Evolutionary conservation across 2,797 vertebrate genomes (phyloP).

Genomic region (Bovichtus variegatus): DNA sequence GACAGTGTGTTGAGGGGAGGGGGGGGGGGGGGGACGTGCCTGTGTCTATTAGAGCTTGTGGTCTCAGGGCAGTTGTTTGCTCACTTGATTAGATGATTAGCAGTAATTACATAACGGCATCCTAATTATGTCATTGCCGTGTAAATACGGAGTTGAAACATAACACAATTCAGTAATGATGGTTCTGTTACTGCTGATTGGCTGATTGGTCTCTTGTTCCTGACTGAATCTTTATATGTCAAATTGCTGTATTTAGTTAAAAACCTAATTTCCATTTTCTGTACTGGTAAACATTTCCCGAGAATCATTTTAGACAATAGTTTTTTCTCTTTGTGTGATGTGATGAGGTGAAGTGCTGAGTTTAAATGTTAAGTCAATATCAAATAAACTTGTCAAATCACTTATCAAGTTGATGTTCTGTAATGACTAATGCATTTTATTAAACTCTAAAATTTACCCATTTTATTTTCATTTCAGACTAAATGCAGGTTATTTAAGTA

Average conservation of each 20-base stretch:
- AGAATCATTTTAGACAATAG: background rate
- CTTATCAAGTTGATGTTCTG: background rate
- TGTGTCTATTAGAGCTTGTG: constrained; percentile 42
- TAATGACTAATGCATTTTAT: constrained; percentile 30
- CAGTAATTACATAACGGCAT: constrained; percentile 61
- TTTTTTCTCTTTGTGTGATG: background rate
- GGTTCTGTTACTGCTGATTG: constrained; percentile 9
- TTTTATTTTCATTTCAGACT: constrained; percentile 33
- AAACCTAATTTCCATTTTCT: background rate
- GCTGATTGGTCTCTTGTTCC: constrained; percentile 4
- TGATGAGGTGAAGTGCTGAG: background rate
- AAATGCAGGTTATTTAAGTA: constrained; percentile 25
- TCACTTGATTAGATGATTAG: constrained; percentile 61
- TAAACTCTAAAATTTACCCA: constrained; percentile 9
- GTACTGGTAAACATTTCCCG: background rate
- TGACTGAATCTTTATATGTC: background rate
- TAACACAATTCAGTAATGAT: constrained; percentile 17
- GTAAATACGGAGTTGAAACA: constrained; percentile 29
- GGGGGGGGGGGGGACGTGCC: background rate
- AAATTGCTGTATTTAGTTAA: background rate
- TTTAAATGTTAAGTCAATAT: constrained; percentile 11
- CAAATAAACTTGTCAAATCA: constrained; percentile 14
- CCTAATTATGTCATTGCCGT: constrained; percentile 49
- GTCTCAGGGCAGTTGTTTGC: constrained; percentile 56
- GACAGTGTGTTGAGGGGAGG: constrained; percentile 44